A percentile compares a stretch with the other conserved stretches of the same genome.
Evolutionary conservation across 2,888 invertebrate species (phyloP).

Genomic region (Oasisia sp.): DNA sequence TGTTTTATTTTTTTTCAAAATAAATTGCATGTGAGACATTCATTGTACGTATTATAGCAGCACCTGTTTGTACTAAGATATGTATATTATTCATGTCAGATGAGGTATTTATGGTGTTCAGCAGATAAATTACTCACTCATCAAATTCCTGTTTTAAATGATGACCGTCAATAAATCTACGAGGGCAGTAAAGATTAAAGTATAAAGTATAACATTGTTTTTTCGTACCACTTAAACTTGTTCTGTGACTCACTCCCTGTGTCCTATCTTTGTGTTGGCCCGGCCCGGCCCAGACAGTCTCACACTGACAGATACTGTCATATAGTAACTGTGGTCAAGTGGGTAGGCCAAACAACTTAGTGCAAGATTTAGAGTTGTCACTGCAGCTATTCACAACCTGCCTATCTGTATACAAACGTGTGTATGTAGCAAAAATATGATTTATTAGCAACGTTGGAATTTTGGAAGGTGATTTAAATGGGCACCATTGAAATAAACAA

Average conservation of each 20-base stretch:
- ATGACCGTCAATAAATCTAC: too few relatives aligned
- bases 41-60: too few relatives aligned
- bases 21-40: too few relatives aligned
- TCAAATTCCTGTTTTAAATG: too few relatives aligned
- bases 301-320: background rate
- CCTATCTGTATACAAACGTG: background rate
- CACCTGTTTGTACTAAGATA: too few relatives aligned
- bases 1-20: too few relatives aligned
- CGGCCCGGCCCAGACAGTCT: background rate
- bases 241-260: background rate
- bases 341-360: background rate
- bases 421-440: background rate
- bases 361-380: background rate
- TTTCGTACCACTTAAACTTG: background rate
- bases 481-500: background rate
- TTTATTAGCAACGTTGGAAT: background rate
- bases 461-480: background rate
- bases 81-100: too few relatives aligned
- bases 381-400: background rate
- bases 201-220: background rate
- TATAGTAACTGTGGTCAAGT: conserved; percentile 4
- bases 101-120: too few relatives aligned
- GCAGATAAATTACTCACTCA: too few relatives aligned
- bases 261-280: background rate
- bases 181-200: background rate